Conservation (phyloP, 2,888 invertebrate species). For the Byasa hedistus region DNA sequence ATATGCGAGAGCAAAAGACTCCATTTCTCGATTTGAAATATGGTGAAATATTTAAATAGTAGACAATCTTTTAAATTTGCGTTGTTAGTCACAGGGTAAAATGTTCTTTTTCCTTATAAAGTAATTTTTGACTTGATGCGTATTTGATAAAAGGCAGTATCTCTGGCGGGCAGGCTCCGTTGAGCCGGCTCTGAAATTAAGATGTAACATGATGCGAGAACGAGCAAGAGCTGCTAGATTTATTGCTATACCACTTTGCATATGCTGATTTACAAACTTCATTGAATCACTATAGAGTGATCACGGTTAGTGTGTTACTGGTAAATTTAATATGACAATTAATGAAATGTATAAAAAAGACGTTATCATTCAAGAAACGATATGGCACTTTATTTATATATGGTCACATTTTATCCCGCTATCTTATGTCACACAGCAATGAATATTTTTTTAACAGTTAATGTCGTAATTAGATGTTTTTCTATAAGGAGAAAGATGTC, state of each 20-base stretch:
- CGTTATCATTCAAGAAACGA: too few species aligned
- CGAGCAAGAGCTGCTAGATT: constrained; percentile 80
- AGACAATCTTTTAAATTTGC: too few species aligned
- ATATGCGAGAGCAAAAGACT: background rate
- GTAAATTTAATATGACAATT: constrained; percentile 42
- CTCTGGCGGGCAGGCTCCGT: constrained; percentile 75
- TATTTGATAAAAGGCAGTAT: constrained; percentile 80
- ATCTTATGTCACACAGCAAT: too few species aligned
- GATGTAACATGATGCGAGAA: constrained; percentile 82
- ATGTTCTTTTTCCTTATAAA: constrained; percentile 59
- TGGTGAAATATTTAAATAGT: background rate
- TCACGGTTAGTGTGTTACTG: constrained; percentile 43
- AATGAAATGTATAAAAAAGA: constrained; percentile 4
- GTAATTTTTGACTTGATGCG: constrained; percentile 78
- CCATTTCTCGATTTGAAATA: too few species aligned
- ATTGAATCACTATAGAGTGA: constrained; percentile 52
- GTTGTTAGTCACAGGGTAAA: too few species aligned
- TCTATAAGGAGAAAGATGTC: too few species aligned
- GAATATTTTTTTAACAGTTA: too few species aligned
- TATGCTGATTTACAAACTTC: constrained; percentile 81
- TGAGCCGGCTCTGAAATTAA: constrained; percentile 80
- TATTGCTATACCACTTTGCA: constrained; percentile 81
- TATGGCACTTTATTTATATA: too few species aligned
- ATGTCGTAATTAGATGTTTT: too few species aligned
- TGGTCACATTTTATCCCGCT: too few species aligned